These are phyloP conservation scores for Holocentrus rufus DNA, from an alignment of 2,797 vertebrate species.

Conservation along the genomic window DNA sequence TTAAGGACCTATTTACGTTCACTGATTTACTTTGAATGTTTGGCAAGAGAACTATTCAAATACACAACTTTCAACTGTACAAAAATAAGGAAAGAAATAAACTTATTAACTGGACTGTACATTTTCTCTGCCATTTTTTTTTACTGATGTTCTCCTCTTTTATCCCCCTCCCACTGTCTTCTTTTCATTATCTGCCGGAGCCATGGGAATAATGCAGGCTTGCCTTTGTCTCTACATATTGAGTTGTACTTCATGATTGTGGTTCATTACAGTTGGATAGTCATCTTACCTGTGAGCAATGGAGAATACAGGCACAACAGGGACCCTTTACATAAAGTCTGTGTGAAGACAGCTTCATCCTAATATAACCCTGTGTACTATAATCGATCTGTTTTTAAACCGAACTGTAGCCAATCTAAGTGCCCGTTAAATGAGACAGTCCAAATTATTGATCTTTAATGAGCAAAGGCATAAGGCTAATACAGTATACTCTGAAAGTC, in stretches of 20 bases:
- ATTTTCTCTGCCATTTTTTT: slow-evolving; percentile 13
- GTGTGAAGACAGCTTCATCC: slow-evolving; percentile 37
- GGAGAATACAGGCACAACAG: slow-evolving; percentile 40
- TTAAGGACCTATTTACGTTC: too few species aligned
- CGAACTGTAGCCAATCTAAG: too few species aligned
- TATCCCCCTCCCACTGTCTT: not conserved
- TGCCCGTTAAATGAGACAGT: too few species aligned
- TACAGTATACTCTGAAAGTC: too few species aligned
- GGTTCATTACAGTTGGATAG: slow-evolving; percentile 49
- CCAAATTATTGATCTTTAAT: too few species aligned
- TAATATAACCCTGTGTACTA: slow-evolving; percentile 35
- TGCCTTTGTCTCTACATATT: slow-evolving; percentile 58
- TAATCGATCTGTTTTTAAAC: slow-evolving; percentile 10
- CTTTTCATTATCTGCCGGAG: slow-evolving; percentile 38
- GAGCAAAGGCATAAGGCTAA: too few species aligned
- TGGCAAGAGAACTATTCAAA: too few species aligned
- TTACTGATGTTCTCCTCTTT: slow-evolving; percentile 44
- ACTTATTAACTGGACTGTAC: too few species aligned
- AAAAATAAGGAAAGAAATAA: too few species aligned
- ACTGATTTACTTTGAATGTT: too few species aligned
- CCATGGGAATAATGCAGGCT: slow-evolving; percentile 32
- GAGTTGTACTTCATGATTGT: slow-evolving; percentile 50
- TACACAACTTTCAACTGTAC: too few species aligned
- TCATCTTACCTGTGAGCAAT: slow-evolving; percentile 35
- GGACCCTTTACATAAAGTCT: slow-evolving; percentile 33